Evolutionary conservation across 1,140 invertebrate species (phyloP), one percentile per base, ranked within the genome.

Genomic region (Pomphorhynchus laevis): DNA sequence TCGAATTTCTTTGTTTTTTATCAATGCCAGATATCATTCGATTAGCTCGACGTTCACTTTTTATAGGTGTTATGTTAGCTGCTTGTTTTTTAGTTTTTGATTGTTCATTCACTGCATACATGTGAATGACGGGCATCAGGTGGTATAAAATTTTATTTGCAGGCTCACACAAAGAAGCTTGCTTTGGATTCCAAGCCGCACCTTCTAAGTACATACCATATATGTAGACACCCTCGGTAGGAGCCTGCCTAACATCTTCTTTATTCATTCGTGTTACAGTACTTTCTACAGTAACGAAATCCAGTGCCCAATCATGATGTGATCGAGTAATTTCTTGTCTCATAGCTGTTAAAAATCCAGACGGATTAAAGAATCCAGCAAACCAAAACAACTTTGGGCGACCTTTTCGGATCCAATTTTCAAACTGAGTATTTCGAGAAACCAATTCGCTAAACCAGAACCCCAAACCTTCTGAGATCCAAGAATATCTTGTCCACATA

Each of bases 361-460:
- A 37, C 3, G 79, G 76, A 60, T 89, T 89, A 53, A 89, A 89
- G 55, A 91, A 89, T 16, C 80, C 80, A 1, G 79, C 84, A 74
- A 89, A 82, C 80, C 80, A 91, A 60, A 86, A 91, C 0, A 70
- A 67, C 45, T 54, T 67, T 62, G 46, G 77, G 46, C 72, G 62
- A 20, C 73, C 74, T 44, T 69, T 65, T 34, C 55, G 57, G 40
- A 56, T 49, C 57, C 57, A 59, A 33, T 45, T 46, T 34, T 49
- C 43, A 49, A 57, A 58, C 47, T 59, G 56, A 34, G 62, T 58
- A 54, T 82, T 76, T 33, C 72, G 56, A 55, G 86, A 79, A 40
- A 86, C 55, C 11, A 91, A 62, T 53, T 91, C 82, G 0, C 77
- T 84, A 51, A 84, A 86, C 80, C 82, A 91, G 59, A 89, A 89